Evolutionary conservation across 2,113 vertebrate genomes (phyloP), one percentile per base, ranked within the genome.

Genomic region (Prionailurus bengalensis): DNA sequence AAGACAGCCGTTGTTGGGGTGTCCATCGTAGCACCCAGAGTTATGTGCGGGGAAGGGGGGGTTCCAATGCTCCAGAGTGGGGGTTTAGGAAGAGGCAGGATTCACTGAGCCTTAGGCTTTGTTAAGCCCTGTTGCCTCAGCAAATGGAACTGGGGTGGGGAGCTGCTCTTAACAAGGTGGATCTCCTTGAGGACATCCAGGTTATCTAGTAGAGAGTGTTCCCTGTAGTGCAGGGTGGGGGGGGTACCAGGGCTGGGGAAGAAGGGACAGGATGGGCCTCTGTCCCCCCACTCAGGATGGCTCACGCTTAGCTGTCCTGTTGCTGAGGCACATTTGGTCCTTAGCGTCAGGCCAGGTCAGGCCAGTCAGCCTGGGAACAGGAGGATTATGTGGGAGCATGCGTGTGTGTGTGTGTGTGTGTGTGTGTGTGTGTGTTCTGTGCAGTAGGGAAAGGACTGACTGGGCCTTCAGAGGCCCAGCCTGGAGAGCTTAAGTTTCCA

Each of bases 1-100:
- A 21, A 76, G 86, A 63, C 76, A 51, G 55, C 61, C 66, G 78
- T 10, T 92, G 78, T 87, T 96, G 86, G 95, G 73, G 81, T 80
- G 51, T 89, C 68, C 39, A 81, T 53, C 53, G 51, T 0, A 31
- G 51, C n/a, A 71, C 51, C 23, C 13, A 45, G 42, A 48, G 42
- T 61, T 33, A 53, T 8, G 58, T 4, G 12, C 42, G 9, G 4
- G 74, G 65, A 36, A 7, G 55, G 58, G 63, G 15, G 33, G 33
- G 7, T 42, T 31, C 61, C 58, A 31, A 0, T 19, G 86, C 58
- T 29, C 9, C 53, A 16, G 36, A 68, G 33, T 51, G 16, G 36
- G 83, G 81, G 71, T 36, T 51, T 51, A 4, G 53, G 63, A 85
- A 68, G 71, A 53, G 29, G 73, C 23, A 58, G 9, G 21, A 36